Conservation (phyloP, 2,888 invertebrate genomes). For the Strigamia transsilvanica region DNA sequence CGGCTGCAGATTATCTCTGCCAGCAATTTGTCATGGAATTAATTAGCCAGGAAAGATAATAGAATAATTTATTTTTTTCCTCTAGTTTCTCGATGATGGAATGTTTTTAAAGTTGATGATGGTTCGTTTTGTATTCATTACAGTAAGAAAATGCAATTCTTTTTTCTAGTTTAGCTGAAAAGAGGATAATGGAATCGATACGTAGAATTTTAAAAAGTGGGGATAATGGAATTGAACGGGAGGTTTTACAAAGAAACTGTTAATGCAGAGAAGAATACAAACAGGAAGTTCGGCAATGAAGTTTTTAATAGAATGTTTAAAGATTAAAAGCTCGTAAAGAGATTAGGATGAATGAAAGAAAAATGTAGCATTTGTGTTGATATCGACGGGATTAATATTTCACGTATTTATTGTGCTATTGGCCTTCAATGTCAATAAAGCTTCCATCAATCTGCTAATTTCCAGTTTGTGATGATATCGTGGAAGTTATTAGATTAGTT, state of each 20-base stretch:
- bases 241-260: not conserved
- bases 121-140: not conserved
- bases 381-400: not conserved
- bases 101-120: slow-evolving; percentile 13
- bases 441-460: not conserved
- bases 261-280: slow-evolving; percentile 3
- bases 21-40: slow-evolving; percentile 18
- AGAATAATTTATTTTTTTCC: not conserved
- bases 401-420: not conserved
- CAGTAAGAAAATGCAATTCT: not conserved
- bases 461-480: not conserved
- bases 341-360: not conserved
- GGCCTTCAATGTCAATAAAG: not conserved
- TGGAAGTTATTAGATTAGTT: not conserved
- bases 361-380: too few species aligned
- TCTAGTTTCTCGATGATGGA: not conserved
- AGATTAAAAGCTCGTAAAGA: not conserved
- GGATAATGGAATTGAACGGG: not conserved
- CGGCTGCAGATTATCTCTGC: not conserved
- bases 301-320: not conserved
- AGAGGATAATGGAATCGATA: not conserved
- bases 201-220: not conserved
- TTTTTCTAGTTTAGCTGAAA: not conserved
- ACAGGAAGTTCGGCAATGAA: not conserved
- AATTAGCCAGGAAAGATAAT: slow-evolving; percentile 17